phyloP scores from a whole-genome alignment of 2,888 invertebrate species.

The Argyresthia goedartella region DNA sequence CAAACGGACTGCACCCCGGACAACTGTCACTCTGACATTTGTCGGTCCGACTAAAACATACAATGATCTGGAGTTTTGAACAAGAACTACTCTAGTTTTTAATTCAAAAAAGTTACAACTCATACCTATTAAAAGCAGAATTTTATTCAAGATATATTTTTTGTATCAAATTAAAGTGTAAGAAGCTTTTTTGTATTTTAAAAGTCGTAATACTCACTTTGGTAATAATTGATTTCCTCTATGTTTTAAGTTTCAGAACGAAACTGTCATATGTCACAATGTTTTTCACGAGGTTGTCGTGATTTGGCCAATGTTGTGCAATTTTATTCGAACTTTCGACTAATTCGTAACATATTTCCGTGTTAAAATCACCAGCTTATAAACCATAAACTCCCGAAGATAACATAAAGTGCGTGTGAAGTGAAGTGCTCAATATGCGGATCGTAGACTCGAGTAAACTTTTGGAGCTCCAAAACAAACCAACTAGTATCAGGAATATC shows the following conservation, averaged over 20 bases:
- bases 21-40: no score
- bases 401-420: neutral
- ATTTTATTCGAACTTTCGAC: conserved; percentile 9
- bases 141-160: no score
- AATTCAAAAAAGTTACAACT: no score
- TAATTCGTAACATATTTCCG: neutral
- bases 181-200: no score
- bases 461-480: conserved; percentile 76
- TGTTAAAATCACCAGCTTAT: conserved; percentile 3
- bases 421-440: conserved; percentile 55
- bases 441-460: conserved; percentile 69
- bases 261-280: neutral
- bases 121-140: no score
- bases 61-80: no score
- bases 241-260: neutral
- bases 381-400: neutral
- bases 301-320: conserved; percentile 9
- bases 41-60: no score
- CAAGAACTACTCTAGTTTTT: no score
- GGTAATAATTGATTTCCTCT: neutral
- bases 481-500: conserved; percentile 86
- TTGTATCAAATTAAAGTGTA: no score
- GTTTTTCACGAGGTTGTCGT: conserved; percentile 7
- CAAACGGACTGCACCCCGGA: no score
- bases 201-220: no score